These are phyloP conservation scores for Gryllus longicercus DNA, from an alignment of 2,888 invertebrate genomes.

Conservation along the genomic window DNA sequence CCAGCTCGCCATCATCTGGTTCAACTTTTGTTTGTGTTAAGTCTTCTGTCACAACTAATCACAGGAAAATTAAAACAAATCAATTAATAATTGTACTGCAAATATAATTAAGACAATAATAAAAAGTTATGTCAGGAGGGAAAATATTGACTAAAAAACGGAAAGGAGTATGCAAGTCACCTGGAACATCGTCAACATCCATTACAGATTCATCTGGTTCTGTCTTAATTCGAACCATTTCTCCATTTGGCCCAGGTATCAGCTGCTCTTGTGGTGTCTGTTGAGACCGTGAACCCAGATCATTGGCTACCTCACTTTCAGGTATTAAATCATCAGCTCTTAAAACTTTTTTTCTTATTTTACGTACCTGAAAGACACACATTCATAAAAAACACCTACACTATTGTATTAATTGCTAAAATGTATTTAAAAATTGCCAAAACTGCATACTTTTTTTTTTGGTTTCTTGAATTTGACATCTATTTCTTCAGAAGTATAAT, in stretches of 20 bases:
- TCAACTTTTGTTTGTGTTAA: slow-evolving; percentile 57
- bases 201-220: slow-evolving; percentile 45
- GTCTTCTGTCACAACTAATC: neutral
- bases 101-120: neutral
- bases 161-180: slow-evolving; percentile 28
- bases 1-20: slow-evolving; percentile 68
- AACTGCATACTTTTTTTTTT: slow-evolving; percentile 61
- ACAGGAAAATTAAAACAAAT: neutral
- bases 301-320: slow-evolving; percentile 40
- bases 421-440: neutral
- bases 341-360: slow-evolving; percentile 60
- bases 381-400: neutral
- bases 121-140: neutral
- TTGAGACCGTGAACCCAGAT: slow-evolving; percentile 33
- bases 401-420: neutral
- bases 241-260: slow-evolving; percentile 4
- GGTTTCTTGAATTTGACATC: slow-evolving; percentile 82
- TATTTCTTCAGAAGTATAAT: slow-evolving; percentile 80
- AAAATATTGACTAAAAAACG: neutral
- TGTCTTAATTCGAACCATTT: slow-evolving; percentile 26
- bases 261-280: neutral
- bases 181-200: slow-evolving; percentile 61
- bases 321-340: slow-evolving; percentile 70
- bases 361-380: slow-evolving; percentile 50
- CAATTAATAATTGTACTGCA: neutral